Percentiles rank a stretch among this genome's conserved stretches.
phyloP scores from a whole-genome alignment of 2,797 vertebrate species.

The Glossophaga mutica region DNA sequence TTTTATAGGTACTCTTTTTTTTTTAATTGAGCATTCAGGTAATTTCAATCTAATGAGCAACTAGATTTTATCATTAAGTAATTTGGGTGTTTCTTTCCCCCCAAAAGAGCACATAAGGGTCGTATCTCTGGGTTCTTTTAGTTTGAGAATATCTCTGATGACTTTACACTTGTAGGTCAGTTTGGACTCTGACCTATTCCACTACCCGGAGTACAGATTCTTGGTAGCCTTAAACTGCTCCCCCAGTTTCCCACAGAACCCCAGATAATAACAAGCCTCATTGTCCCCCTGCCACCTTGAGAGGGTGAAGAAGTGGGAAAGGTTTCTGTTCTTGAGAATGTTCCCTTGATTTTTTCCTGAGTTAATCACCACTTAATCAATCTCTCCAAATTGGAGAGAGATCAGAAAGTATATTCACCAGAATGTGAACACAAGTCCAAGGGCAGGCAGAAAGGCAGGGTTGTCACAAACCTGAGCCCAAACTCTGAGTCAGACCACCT shows the following conservation, averaged over 20 bases:
- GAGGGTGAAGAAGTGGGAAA: background rate
- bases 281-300: background rate
- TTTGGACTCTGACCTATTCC: background rate
- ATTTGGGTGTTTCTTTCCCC: background rate
- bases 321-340: background rate
- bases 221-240: background rate
- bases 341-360: background rate
- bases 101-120: background rate
- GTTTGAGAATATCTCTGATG: background rate
- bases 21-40: background rate
- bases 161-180: background rate
- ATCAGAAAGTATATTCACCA: background rate
- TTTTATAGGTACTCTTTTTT: background rate
- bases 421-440: background rate
- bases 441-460: background rate
- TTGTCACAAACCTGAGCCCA: background rate
- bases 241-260: background rate
- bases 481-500: background rate
- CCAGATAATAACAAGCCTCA: background rate
- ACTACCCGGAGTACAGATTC: background rate
- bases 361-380: background rate
- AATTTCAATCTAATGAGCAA: background rate
- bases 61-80: background rate
- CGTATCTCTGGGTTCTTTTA: background rate
- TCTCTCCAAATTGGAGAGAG: background rate